Evolutionary conservation across 2,797 vertebrate genomes (phyloP), one percentile per base, ranked within the genome.

Genomic region (Gambusia yucatana): DNA sequence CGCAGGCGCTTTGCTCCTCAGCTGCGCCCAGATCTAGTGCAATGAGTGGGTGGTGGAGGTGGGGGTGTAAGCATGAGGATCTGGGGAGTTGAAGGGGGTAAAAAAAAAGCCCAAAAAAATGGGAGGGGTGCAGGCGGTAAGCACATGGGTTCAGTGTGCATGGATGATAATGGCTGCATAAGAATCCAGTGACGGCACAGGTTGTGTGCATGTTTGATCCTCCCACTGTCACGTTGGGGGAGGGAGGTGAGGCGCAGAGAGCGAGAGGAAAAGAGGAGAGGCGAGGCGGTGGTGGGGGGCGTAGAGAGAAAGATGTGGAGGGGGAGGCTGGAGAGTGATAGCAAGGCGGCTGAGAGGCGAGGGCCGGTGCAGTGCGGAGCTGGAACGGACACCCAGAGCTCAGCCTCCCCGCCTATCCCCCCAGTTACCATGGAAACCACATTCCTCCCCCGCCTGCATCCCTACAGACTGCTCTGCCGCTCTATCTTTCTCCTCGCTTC

Each of bases 391-490:
- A 96, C 95, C 94, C 94, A 94, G 94, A 95, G 94, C 95, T 96
- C 95, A 96, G 95, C 95, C 96, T 95, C 94, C 94, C 89, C 87
- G 86, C 65, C 90, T 94, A 95, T 95, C 94, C 94, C 89, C 87
- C 88, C 63, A 91, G 96, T 96, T 96, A 88, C 95, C 93, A 96
- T 96, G 94, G 96, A 96, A 96, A 96, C 96, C 95, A 94, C 89
- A 96, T 96, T 96, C 95, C 96, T 96, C 96, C 95, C 95, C 95
- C 95, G 95, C 95, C 95, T 95, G 95, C 95, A 96, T 96, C 96
- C 95, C 95, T 93, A 95, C 95, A 96, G 95, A 96, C 94, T 93
- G 94, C 88, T 92, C 93, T 81, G 84, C 85, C 89, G 93, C 87
- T 92, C 85, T 91, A 79, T 85, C 89, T 87, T 91, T 93, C 91